These are phyloP conservation scores for Catostomus latipinnis DNA, from an alignment of 2,797 vertebrate species.

Conservation along the genomic window DNA sequence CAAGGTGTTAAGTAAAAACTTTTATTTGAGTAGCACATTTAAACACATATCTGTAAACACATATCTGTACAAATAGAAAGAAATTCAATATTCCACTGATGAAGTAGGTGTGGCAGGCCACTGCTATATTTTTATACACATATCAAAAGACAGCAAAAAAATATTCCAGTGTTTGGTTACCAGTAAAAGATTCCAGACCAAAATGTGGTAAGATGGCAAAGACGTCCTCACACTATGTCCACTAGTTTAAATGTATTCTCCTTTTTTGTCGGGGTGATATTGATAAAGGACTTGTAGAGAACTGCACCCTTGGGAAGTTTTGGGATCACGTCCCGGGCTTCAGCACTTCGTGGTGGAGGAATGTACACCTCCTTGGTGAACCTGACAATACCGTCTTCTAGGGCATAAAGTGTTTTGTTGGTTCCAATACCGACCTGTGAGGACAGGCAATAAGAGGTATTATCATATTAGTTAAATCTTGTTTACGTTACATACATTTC, in stretches of 20 bases:
- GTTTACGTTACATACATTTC: neutral
- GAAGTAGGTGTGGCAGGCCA: too few species aligned
- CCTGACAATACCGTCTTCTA: constrained; percentile 89
- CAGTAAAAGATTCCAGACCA: constrained; percentile 8
- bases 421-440: constrained; percentile 90
- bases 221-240: constrained; percentile 81
- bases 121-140: neutral
- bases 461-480: neutral
- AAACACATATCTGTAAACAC: neutral
- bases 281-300: constrained; percentile 96
- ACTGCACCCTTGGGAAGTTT: constrained; percentile 85
- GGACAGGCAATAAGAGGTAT: neutral
- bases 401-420: constrained; percentile 87
- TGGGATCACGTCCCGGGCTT: constrained; percentile 77
- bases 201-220: too few species aligned
- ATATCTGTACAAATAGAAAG: constrained; percentile 15
- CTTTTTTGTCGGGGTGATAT: constrained; percentile 82
- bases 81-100: neutral
- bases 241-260: constrained; percentile 88
- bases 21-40: constrained; percentile 23
- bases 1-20: neutral
- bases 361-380: constrained; percentile 94
- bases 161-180: neutral
- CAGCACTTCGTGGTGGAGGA: constrained; percentile 78
- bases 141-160: neutral